These are phyloP conservation scores for Anoura caudifer DNA, from an alignment of 2,113 vertebrate genomes.

Conservation along the genomic window DNA sequence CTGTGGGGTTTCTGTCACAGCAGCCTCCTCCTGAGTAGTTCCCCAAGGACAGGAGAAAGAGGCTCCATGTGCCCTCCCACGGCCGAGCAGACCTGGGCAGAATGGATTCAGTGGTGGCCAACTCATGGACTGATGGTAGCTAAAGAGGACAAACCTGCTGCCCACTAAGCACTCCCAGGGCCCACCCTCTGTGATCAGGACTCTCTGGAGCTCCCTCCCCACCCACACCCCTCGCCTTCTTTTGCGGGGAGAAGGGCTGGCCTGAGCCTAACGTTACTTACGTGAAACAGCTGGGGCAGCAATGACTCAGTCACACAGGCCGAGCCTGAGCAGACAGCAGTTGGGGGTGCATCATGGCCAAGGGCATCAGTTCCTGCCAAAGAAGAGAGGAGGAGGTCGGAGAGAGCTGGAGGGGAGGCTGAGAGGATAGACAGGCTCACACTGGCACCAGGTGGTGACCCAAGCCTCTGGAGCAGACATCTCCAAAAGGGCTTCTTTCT, in stretches of 20 bases:
- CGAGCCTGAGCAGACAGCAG: fast-evolving
- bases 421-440: background rate
- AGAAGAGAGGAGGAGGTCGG: slow-evolving; percentile 23
- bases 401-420: background rate
- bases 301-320: slow-evolving; percentile 28
- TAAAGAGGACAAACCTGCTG: background rate
- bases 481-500: background rate
- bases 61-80: background rate
- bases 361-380: background rate
- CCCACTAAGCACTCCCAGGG: background rate
- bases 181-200: background rate
- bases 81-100: background rate
- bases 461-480: background rate
- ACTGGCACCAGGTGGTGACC: background rate
- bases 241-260: fast-evolving
- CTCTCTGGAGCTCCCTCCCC: background rate
- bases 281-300: slow-evolving; percentile 53
- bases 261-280: slow-evolving; percentile 42
- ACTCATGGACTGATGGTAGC: background rate
- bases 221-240: background rate
- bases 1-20: background rate
- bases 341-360: slow-evolving; percentile 59
- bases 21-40: background rate
- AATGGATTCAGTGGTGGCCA: background rate
- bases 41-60: background rate